Base-by-base conservation (phyloP, 2,797 vertebrate species). In the Nannoperca obscura region DNA sequence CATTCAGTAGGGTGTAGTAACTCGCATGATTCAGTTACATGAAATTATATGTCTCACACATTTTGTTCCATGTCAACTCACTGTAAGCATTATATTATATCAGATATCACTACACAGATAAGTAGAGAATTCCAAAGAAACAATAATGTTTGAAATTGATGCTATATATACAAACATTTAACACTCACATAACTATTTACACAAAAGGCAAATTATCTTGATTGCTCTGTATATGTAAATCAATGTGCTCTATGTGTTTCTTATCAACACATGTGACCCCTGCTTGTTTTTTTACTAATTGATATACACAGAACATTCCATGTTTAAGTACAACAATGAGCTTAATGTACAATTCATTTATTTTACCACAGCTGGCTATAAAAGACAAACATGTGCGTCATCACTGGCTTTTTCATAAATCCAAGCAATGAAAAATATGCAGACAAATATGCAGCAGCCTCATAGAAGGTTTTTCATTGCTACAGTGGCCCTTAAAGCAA, bases 121-220 rank as follows among this genome's bases (percentile, higher is more conserved):
- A 57, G 22, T 50, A 53, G 32, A 72, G 76, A 75, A 84, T 65
- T 81, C 50, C 57, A 52, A 59, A 13, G 58, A 59, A 70, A 76
- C 78, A 57, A 61, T 38, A 34, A 71, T 70, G 60, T 77, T 78
- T 74, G 74, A 88, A 81, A 85, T 75, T 44, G 36, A 59, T 78
- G 55, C 81, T 85, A 32, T 32, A 32, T 80, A 88, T 87, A 89
- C 55, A 78, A 71, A 52, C 83, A 91, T 90, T 79, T 80, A 86
- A 79, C 61, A 76, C 54, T 76, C 72, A 77, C 74, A 84, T 82
- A 82, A 85, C 68, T 44, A 62, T 80, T 54, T 57, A 67, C 86
- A 94, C 91, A 94, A 92, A 90, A 89, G 90, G 53, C 60, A 50
- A 66, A 81, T 92, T 92, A 88, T 95, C 69, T 81, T 67, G 75